Conservation (phyloP, 2,113 vertebrate species). For the Elephas maximus region DNA sequence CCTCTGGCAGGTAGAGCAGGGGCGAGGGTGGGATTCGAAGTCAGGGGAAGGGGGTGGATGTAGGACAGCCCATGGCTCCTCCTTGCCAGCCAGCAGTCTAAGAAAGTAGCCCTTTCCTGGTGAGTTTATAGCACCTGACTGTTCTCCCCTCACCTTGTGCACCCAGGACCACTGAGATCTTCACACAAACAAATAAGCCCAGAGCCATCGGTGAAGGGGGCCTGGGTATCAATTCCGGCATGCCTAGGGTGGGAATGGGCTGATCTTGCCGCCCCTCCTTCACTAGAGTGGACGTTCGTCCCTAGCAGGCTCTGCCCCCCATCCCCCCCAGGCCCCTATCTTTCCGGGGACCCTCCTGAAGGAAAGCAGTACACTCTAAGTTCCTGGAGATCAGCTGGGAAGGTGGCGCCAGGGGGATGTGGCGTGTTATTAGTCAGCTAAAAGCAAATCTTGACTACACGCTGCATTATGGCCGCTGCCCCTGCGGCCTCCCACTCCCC, state of each 20-base stretch:
- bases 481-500: not conserved
- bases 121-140: not conserved
- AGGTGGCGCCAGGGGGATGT: not conserved
- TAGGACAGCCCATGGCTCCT: not conserved
- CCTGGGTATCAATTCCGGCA: not conserved
- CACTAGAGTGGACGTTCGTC: rapidly evolving
- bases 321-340: not conserved
- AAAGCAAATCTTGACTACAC: not conserved
- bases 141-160: not conserved
- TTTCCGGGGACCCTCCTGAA: not conserved
- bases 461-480: not conserved
- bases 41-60: not conserved
- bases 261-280: not conserved
- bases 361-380: not conserved
- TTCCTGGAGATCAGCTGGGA: not conserved
- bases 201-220: too few relatives aligned
- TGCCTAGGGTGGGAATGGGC: not conserved
- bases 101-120: not conserved
- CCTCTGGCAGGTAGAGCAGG: too few relatives aligned
- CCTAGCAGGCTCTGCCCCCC: not conserved
- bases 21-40: too few relatives aligned
- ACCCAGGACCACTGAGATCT: not conserved
- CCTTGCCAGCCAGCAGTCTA: not conserved
- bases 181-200: not conserved
- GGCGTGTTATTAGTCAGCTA: not conserved